Evolutionary conservation across 1,140 invertebrate genomes (phyloP), one percentile per base, ranked within the genome.

Genomic region (Callitettix versicolor): DNA sequence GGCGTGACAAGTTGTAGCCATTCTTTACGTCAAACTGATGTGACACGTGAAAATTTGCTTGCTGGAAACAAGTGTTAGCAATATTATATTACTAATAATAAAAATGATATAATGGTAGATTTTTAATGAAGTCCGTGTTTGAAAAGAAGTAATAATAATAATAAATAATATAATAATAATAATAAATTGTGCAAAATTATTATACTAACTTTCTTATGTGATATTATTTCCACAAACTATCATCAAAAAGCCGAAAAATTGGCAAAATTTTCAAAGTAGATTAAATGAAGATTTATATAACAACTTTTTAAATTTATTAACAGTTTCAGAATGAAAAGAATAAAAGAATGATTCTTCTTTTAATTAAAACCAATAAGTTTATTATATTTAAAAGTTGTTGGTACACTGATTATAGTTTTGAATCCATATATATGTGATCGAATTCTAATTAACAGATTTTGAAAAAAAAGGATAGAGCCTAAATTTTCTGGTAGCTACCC

Each of bases 1-100:
- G 24, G 73, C 73, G 72, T 70, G 47, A 44, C 58, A 63, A 49
- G 20, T 50, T 52, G 60, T 47, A 56, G 34, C 76, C 76, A 70
- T 77, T 76, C 46, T 62, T 69, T 50, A 69, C 74, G 34, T 67
- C 68, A 33, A 77, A 67, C 14, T 69, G 68, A 21, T 76, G 74
- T 55, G 68, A 69, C 41, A 68, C 62, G 55, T 73, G 71, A 60
- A 68, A 74, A 50, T 72, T 73, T n/a, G 58, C 64, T 65, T 68
- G 66, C 75, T 77, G 65, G 34, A 68, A 63, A 24, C 20, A 36
- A 14, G 34, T 21, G 26, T 22, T 20, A 22, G 12, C 7, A 7
- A 5, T 48, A 7, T 20, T 11, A 22, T 18, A 15, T 9, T 20
- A 26, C 38, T 40, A 9, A 17, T 9, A 14, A 12, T 26, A 21